phyloP scores from a whole-genome alignment of 2,113 vertebrate genomes.

The Chaetorhynchus papuensis region DNA sequence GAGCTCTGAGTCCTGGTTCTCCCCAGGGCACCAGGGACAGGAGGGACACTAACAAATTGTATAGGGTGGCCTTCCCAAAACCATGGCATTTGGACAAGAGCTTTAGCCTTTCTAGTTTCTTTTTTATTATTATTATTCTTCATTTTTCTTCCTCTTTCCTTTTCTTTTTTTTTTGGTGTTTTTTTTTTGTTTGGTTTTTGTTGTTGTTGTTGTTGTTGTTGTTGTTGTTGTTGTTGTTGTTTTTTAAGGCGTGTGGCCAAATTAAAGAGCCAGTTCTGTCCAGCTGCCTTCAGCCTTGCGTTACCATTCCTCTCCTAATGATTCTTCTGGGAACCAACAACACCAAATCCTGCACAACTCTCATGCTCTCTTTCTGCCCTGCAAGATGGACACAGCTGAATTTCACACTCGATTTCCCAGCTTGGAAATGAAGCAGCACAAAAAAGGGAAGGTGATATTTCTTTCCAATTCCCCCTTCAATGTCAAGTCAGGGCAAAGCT shows the following conservation, averaged over 20 bases:
- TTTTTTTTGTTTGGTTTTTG: no score
- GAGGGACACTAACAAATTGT: neutral
- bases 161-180: no score
- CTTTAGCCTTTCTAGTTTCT: neutral
- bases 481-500: neutral
- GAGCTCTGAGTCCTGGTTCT: neutral
- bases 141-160: fast-evolving
- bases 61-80: neutral
- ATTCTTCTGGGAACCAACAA: neutral
- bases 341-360: neutral
- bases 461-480: neutral
- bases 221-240: no score
- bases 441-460: neutral
- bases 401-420: neutral
- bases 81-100: neutral
- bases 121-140: fast-evolving
- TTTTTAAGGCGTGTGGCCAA: neutral
- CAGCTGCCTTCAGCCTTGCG: fast-evolving
- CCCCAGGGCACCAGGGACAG: neutral
- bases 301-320: neutral
- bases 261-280: neutral
- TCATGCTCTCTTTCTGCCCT: neutral
- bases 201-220: no score
- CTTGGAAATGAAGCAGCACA: neutral
- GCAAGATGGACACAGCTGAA: neutral